Evolutionary conservation across 2,888 invertebrate genomes (phyloP), one percentile per base, ranked within the genome.

Genomic region (Tenthredo distinguenda): DNA sequence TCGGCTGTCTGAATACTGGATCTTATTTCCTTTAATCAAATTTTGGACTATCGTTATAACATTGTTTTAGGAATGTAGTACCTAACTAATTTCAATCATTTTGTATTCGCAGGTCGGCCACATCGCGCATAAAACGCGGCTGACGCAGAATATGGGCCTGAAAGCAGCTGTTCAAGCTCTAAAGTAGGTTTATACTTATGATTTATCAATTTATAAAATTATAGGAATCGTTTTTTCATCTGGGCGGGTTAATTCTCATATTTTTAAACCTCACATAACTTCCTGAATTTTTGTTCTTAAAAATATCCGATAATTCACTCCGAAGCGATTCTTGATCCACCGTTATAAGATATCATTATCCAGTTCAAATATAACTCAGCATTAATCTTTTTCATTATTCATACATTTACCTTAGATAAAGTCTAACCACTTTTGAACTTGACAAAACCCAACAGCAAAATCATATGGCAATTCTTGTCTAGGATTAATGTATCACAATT

Each of bases 141-240:
- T 88, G 89, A 85, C 86, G 87, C 89, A 88, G 91, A 95, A 94
- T 94, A 96, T 96, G 96, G 96, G 96, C 93, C 95, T 96, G 94
- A 96, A 96, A 94, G 96, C 96, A 92, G 96, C 96, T 93, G 95
- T 96, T 90, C 96, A 96, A 94, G 96, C 96, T 94, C 94, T 96
- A 89, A 96, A 96, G 96, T 96, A 94, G 94, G 95, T 94, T 86
- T 18, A 62, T 37, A 62, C 40, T 62, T 62, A 50, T 26, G 0
- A 81, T 62, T 62, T 62, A 81, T 58, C 15, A n/a, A 81, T 81
- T 58, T 62, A 26, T 9, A 21, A 7, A 12, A 81, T 18, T 31
- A 31, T 26, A 7, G n/a, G 2, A 21, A 55, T 9, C 18, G 9
- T 50, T 34, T n/a, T 50, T 1, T 18, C 15, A 5, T 77, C 34